Base-by-base conservation (phyloP, 1,140 invertebrate species). In the Drosophila kohkoa region DNA sequence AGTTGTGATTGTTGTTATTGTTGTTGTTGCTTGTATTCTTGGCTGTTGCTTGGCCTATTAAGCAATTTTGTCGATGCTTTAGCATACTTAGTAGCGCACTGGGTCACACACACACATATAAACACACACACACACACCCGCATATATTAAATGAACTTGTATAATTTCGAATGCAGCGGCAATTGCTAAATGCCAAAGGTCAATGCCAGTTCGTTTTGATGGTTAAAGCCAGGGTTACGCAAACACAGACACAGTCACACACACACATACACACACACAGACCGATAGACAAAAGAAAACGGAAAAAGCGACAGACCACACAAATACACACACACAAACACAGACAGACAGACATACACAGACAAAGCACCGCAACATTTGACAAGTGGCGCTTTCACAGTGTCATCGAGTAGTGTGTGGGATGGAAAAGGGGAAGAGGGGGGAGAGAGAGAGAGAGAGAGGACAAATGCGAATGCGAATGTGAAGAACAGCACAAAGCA, bases 111-210 rank as follows among this genome's bases (percentile, higher is more conserved):
- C 45, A 64, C 10, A 54, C 10, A 54, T 32, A 71, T 10, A 64
- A 13, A 71, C 35, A 41, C 35, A 59, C 28, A 16, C 43, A 55
- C 51, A 41, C 43, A 64, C 41, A 48, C 25, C 35, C 59, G 55
- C 15, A 70, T n/a, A 10, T 28, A n/a, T 43, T 38, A 41, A 52
- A 20, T 30, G 13, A 59, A 52, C 35, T 15, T 62, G 48, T 69
- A 2, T 62, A 68, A 59, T 73, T 59, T 30, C 11, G 15, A 48
- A 43, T 73, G 63, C 63, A 73, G 16, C 16, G 48, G 48, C 49
- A 60, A 16, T 59, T 66, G 58, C 41, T 64, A 80, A 88, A 87
- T 87, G 77, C 25, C 77, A 87, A 88, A 88, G 83, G 83, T 88
- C 83, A 88, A 59, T 88, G 83, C 67, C 83, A 88, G 77, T 30